A percentile compares a stretch with the other conserved stretches of the same genome.
phyloP scores from a whole-genome alignment of 2,113 vertebrate species.

The Cebus imitator region DNA sequence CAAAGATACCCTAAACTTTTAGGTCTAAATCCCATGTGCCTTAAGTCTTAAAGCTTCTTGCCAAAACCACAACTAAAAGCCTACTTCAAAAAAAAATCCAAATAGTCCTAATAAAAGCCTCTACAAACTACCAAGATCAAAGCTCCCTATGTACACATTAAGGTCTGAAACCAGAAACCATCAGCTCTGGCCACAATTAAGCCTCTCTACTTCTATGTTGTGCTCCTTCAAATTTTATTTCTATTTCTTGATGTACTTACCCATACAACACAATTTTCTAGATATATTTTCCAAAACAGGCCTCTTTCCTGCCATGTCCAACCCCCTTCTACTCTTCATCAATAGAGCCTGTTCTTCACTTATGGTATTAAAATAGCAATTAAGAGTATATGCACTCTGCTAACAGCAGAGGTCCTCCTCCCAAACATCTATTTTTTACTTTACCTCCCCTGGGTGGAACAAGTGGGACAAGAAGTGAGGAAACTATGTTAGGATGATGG shows the following conservation, averaged over 20 bases:
- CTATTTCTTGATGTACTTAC: not conserved
- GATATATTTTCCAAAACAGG: not conserved
- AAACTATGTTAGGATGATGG: not conserved
- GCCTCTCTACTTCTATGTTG: not conserved
- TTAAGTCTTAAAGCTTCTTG: not conserved
- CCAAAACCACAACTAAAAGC: conserved; percentile 20
- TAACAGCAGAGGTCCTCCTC: not conserved
- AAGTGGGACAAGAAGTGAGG: not conserved
- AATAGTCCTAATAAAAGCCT: not conserved
- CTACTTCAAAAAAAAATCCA: not conserved
- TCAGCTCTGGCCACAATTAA: not conserved
- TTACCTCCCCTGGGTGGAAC: not conserved
- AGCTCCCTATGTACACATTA: not conserved
- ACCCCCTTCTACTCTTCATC: not conserved
- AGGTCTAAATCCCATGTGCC: not conserved
- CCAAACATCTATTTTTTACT: not conserved
- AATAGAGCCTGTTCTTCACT: not conserved
- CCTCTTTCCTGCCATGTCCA: not conserved
- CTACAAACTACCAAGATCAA: not conserved
- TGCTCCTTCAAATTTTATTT: not conserved
- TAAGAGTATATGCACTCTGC: not conserved
- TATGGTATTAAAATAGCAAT: not conserved
- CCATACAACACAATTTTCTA: not conserved
- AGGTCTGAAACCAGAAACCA: not conserved
- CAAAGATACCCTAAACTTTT: not conserved